Base-by-base conservation (phyloP, 1,140 invertebrate genomes). In the Hestina assimilis region DNA sequence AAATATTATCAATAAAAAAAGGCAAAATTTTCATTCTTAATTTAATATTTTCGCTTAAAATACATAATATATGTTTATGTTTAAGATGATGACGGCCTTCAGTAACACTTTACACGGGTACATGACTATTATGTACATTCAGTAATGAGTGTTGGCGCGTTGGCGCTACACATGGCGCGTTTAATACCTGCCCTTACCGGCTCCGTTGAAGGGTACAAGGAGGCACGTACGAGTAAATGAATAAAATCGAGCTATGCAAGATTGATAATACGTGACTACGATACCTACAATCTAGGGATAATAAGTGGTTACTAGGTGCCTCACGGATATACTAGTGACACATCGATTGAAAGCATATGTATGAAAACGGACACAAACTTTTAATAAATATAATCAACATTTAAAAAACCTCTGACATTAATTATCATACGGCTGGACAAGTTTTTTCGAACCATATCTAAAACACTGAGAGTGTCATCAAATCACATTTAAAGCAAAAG, bases 161-260 rank as follows among this genome's bases (percentile, higher is more conserved):
- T n/a, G n/a, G n/a, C n/a, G 23, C 11, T 40, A 58, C 59, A 65
- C 59, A 66, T 67, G 64, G 66, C 67, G 54, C 64, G 52, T 73
- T 71, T 66, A 73, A 67, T 70, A 31, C 52, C 59, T 70, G 31
- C 52, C 59, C 58, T 59, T 46, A 57, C 41, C 43, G 40, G 58
- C 52, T 54, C 33, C 35, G 29, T 24, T 47, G 56, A 63, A 66
- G 57, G 57, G 42, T 59, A 47, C 57, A 50, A 41, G 51, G 23
- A 66, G 50, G 61, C 72, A 76, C 70, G 73, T 76, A 73, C 68
- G 28, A 65, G 54, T 64, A 67, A 75, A 75, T 71, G 73, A 69
- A 75, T 58, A 66, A 69, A 75, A 72, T 65, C 56, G 62, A 66
- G 46, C 66, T 65, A 56, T 63, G 48, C 58, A 53, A 31, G 51